Evolutionary conservation across 1,140 invertebrate genomes (phyloP), one percentile per base, ranked within the genome.

Genomic region (Calycopis cecrops): DNA sequence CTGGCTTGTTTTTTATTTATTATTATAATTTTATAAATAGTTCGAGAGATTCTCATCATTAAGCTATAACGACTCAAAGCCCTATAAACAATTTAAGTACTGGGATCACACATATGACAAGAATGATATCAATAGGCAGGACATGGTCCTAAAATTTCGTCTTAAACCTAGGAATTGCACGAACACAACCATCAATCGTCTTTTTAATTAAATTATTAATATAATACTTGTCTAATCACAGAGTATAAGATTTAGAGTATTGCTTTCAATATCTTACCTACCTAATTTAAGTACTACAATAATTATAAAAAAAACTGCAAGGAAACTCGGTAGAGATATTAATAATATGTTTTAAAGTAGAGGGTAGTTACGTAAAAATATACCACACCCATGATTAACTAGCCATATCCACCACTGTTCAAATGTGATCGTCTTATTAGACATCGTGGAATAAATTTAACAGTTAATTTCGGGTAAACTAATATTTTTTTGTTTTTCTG

Each of bases 111-210:
- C 16, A 60, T 63, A 58, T 55, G 48, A 42, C 35, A 17, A 56
- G 54, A 62, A 44, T 60, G 62, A 73, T 73, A 76, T 64, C 63
- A 59, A 42, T 55, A 42, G 40, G 11, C 11, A 18, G 76, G 77
- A 81, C 79, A 61, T 69, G 52, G 77, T 76, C 40, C 35, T 50
- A 65, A 57, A 69, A 62, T 71, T 66, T 65, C 47, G 60, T 65
- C 79, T 78, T 86, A 81, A 72, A 75, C 55, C 80, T 84, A 86
- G 57, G 59, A 84, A 86, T 86, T 86, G 83, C 82, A 85, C 82
- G 38, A 83, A 86, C 83, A 86, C 83, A 86, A 86, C 83, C 83
- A 74, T 79, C 60, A 66, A 68, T 74, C 77, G 80, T 84, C 79
- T 83, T 84, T 84, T 86, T 55, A 59, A 57, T 57, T 67, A 57